Percentiles rank a stretch among this genome's conserved stretches.
Conservation (phyloP, 2,888 invertebrate species). For the Noctua comes region DNA sequence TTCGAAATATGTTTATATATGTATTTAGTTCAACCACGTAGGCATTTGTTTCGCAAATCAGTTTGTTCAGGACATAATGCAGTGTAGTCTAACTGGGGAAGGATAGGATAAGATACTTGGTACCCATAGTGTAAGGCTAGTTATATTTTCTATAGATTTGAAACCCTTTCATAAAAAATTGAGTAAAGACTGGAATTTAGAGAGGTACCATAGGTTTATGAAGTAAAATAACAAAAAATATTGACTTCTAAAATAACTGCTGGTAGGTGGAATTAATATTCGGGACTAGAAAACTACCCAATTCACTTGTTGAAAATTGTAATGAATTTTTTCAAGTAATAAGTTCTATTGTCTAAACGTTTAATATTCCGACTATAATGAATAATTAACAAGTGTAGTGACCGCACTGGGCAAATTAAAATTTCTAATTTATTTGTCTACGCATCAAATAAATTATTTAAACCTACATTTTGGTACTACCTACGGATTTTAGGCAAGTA, state of each 20-base stretch:
- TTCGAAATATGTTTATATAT: constrained; percentile 14
- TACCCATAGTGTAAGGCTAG: not conserved
- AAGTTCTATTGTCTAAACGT: constrained; percentile 15
- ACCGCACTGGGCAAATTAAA: constrained; percentile 31
- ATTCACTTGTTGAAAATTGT: not conserved
- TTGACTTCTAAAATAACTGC: not conserved
- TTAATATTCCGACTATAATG: constrained; percentile 27
- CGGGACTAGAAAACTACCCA: not conserved
- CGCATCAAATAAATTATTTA: constrained; percentile 5
- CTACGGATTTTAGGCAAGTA: not conserved
- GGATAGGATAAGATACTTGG: not conserved
- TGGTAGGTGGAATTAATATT: constrained; percentile 2
- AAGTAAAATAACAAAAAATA: not conserved
- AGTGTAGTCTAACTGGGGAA: not conserved
- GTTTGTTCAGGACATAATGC: not conserved
- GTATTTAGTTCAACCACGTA: not conserved
- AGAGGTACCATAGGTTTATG: not conserved
- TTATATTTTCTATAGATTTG: not conserved
- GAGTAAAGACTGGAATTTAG: not conserved
- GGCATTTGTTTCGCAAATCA: not conserved
- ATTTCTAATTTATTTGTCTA: constrained; percentile 17
- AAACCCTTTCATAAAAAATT: not conserved
- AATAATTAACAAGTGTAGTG: constrained; percentile 41
- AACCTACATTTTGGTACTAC: not conserved
- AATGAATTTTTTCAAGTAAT: constrained; percentile 16